These are phyloP conservation scores for Ochropleura leucogaster DNA, from an alignment of 2,888 invertebrate species.

Conservation along the genomic window DNA sequence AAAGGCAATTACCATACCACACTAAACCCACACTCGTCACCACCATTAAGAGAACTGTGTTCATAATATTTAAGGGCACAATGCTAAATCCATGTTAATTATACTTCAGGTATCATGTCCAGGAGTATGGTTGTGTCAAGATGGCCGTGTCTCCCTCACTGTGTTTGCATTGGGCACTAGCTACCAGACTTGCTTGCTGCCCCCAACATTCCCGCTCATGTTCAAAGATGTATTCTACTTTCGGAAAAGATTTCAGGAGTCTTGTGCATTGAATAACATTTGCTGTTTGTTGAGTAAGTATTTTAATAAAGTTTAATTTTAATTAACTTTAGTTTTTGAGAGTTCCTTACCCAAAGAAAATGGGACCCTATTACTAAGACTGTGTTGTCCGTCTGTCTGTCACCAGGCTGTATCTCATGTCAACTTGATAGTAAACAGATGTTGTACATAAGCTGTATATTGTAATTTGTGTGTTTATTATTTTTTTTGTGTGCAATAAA, in stretches of 20 bases:
- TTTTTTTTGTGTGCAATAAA: too few species aligned
- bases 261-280: slow-evolving; percentile 85
- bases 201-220: slow-evolving; percentile 93
- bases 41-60: too few species aligned
- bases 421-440: too few species aligned
- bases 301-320: too few species aligned
- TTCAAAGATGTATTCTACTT: slow-evolving; percentile 94
- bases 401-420: too few species aligned
- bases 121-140: slow-evolving; percentile 96
- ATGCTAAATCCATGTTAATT: not conserved
- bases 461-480: too few species aligned
- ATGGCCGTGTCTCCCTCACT: slow-evolving; percentile 94
- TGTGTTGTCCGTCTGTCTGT: too few species aligned
- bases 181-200: slow-evolving; percentile 92
- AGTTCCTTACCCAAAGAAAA: too few species aligned
- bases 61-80: not conserved
- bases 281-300: slow-evolving; percentile 86
- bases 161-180: slow-evolving; percentile 93
- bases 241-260: slow-evolving; percentile 82
- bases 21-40: not conserved
- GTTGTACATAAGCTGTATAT: too few species aligned
- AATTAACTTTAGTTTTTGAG: too few species aligned
- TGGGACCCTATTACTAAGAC: too few species aligned
- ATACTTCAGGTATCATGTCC: slow-evolving; percentile 93
- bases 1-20: not conserved